phyloP scores from a whole-genome alignment of 2,888 invertebrate genomes.

The Agrilus biguttatus region DNA sequence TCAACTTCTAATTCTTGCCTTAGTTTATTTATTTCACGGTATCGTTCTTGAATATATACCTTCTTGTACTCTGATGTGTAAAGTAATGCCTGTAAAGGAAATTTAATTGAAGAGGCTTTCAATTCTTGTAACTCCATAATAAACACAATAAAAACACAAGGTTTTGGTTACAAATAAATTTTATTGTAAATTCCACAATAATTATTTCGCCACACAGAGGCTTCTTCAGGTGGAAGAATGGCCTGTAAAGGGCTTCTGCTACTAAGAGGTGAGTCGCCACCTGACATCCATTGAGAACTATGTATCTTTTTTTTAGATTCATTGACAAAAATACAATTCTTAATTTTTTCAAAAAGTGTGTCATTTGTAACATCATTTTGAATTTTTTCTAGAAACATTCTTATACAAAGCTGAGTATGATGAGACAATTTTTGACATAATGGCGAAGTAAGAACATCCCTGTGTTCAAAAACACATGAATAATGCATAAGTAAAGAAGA shows the following conservation, averaged over 20 bases:
- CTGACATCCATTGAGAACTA: constrained; percentile 10
- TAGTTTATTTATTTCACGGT: constrained; percentile 36
- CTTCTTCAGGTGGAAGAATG: too few relatives aligned
- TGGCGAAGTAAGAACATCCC: constrained; percentile 24
- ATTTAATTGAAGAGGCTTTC: too few relatives aligned
- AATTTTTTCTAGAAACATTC: constrained; percentile 22
- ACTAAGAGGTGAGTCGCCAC: constrained; percentile 10
- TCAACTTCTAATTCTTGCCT: constrained; percentile 45
- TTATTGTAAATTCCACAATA: too few relatives aligned
- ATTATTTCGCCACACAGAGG: too few relatives aligned
- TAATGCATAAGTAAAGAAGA: constrained; percentile 27
- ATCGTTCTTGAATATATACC: constrained; percentile 19
- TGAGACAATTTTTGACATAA: constrained; percentile 21
- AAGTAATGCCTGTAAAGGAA: constrained; percentile 21
- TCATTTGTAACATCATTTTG: constrained; percentile 14
- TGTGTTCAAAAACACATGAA: constrained; percentile 24
- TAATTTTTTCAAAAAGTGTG: constrained; percentile 17
- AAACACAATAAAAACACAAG: too few relatives aligned
- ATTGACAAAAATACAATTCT: constrained; percentile 9
- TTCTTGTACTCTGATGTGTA: constrained; percentile 16
- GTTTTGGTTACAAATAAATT: too few relatives aligned
- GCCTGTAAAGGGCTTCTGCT: constrained; percentile 19
- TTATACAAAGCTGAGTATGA: constrained; percentile 21
- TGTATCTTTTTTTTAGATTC: neutral
- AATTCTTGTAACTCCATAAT: too few relatives aligned